Conservation (phyloP, 92 coral and sea anemone species). For the Porites divaricata region DNA sequence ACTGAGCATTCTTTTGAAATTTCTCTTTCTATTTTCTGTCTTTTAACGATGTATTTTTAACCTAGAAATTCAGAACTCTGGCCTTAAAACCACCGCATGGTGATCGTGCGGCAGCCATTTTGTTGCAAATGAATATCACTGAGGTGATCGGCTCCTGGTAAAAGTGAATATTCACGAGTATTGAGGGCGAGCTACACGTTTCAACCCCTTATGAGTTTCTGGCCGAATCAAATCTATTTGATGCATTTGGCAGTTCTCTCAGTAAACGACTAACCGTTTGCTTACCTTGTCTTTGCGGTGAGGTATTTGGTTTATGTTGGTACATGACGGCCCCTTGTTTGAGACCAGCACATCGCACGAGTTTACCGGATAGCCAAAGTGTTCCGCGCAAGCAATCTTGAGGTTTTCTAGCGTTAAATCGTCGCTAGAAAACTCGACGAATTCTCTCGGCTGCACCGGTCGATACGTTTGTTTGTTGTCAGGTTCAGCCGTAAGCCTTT, state of each 20-base stretch:
- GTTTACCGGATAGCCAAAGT: conserved; percentile 49
- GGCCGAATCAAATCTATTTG: conserved; percentile 22
- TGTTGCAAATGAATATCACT: too few species aligned
- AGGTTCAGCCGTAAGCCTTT: conserved; percentile 57
- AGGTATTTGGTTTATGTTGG: conserved; percentile 66
- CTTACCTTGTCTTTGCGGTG: conserved; percentile 55
- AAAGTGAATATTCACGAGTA: too few species aligned
- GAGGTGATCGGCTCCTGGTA: too few species aligned
- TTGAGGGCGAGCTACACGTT: too few species aligned
- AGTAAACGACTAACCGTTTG: conserved; percentile 23
- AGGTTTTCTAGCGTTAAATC: conserved; percentile 59
- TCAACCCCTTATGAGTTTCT: neutral
- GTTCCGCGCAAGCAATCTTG: conserved; percentile 61
- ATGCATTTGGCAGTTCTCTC: conserved; percentile 33
- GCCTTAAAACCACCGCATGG: too few species aligned
- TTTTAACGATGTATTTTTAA: too few species aligned
- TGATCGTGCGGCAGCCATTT: too few species aligned
- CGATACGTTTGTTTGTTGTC: conserved; percentile 30
- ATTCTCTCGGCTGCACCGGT: too few species aligned
- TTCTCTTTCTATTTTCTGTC: too few species aligned
- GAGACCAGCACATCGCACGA: conserved; percentile 67
- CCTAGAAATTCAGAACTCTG: too few species aligned
- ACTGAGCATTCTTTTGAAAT: too few species aligned
- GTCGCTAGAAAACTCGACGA: neutral
- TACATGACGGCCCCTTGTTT: conserved; percentile 61